These are phyloP conservation scores for Ceraclea dissimilis DNA, from an alignment of 2,888 invertebrate genomes.

Conservation along the genomic window DNA sequence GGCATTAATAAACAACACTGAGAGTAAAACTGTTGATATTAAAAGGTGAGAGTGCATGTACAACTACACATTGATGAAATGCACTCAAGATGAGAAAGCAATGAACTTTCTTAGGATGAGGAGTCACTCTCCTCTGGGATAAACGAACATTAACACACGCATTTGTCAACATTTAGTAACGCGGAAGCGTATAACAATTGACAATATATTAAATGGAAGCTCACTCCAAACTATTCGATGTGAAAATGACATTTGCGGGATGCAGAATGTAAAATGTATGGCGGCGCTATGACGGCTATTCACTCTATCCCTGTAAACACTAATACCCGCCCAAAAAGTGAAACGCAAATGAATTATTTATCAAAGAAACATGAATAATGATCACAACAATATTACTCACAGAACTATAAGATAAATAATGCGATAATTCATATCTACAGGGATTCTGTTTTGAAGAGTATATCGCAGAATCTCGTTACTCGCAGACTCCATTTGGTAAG, in stretches of 20 bases:
- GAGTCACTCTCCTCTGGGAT: neutral
- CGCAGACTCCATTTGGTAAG: constrained; percentile 52
- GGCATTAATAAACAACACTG: too few relatives aligned
- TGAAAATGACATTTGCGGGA: constrained; percentile 46
- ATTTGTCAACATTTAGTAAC: neutral
- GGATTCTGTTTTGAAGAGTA: constrained; percentile 48
- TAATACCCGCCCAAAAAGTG: constrained; percentile 27
- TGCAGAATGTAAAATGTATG: constrained; percentile 42
- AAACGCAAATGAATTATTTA: constrained; percentile 3
- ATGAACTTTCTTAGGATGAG: neutral
- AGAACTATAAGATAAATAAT: constrained; percentile 28
- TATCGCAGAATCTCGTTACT: constrained; percentile 57
- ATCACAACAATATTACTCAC: constrained; percentile 31
- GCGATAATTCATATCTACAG: constrained; percentile 39
- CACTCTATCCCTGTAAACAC: constrained; percentile 27
- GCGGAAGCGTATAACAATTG: too few relatives aligned
- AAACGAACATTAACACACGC: neutral
- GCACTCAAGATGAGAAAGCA: neutral
- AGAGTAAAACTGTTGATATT: too few relatives aligned
- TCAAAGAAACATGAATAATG: constrained; percentile 6
- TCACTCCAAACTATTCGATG: constrained; percentile 3
- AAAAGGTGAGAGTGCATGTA: neutral
- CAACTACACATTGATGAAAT: neutral
- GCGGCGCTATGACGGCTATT: constrained; percentile 31
- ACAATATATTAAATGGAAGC: neutral